Evolutionary conservation across 2,113 vertebrate species (phyloP).

Genomic region (Anhinga anhinga): DNA sequence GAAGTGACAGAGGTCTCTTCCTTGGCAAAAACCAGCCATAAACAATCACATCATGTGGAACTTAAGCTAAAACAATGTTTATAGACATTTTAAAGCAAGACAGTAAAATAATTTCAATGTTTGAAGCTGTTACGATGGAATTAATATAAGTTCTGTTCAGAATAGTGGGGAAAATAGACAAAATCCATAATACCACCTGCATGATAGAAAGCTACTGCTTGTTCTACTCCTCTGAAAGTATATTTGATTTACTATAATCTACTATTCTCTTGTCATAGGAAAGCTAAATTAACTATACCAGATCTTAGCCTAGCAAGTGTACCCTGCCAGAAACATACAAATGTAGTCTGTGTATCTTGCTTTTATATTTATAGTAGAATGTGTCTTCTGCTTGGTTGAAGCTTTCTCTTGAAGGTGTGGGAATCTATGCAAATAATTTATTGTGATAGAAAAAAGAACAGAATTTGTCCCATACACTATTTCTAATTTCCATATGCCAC

Average conservation of each 20-base stretch:
- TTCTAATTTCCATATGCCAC: not conserved
- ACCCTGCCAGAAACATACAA: not conserved
- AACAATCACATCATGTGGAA: not conserved
- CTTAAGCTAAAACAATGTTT: not conserved
- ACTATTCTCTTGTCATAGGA: not conserved
- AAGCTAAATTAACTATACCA: not conserved
- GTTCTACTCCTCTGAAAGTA: not conserved
- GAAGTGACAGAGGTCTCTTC: not conserved
- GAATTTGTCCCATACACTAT: too few relatives aligned
- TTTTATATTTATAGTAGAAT: not conserved
- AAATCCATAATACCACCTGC: not conserved
- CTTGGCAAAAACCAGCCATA: not conserved
- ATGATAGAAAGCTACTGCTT: not conserved
- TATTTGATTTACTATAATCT: not conserved
- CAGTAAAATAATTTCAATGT: not conserved
- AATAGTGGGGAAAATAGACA: not conserved
- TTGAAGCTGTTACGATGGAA: not conserved
- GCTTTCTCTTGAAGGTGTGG: not conserved
- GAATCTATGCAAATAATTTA: not conserved
- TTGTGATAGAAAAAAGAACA: too few relatives aligned
- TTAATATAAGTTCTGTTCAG: not conserved
- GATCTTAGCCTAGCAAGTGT: not conserved
- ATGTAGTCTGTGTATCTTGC: not conserved
- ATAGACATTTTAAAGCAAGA: not conserved
- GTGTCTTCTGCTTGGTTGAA: not conserved